Evolutionary conservation across 2,113 vertebrate species (phyloP).

Genomic region (Psammodynastes pulverulentus): DNA sequence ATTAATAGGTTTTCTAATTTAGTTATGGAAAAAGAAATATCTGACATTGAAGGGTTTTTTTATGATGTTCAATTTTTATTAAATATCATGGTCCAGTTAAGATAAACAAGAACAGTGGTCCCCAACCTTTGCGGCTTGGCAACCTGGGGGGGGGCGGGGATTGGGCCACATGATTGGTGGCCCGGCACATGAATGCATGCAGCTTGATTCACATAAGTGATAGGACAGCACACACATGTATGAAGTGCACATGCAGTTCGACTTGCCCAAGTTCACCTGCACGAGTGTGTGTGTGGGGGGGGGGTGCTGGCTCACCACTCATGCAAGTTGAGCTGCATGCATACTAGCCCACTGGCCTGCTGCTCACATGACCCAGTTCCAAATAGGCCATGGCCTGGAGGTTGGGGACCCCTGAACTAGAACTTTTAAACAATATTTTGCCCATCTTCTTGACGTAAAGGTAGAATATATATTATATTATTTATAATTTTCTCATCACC

Average conservation of each 20-base stretch:
- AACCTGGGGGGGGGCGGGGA: background rate
- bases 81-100: background rate
- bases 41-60: background rate
- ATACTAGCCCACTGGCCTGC: background rate
- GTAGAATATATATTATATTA: background rate
- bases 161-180: accelerated
- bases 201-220: no score
- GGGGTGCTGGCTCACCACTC: no score
- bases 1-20: background rate
- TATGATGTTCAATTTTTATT: background rate
- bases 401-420: background rate
- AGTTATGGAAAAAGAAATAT: background rate
- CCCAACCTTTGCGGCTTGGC: background rate
- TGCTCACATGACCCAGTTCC: background rate
- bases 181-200: background rate
- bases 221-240: background rate
- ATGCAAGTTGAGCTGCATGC: no score
- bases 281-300: no score
- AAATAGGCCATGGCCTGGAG: background rate
- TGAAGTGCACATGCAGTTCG: background rate
- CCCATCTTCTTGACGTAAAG: background rate
- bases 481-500: background rate
- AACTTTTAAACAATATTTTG: background rate
- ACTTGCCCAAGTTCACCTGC: background rate
- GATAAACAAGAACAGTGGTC: background rate